Base-by-base conservation (phyloP, 2,888 invertebrate genomes). In the Stramonita haemastoma region DNA sequence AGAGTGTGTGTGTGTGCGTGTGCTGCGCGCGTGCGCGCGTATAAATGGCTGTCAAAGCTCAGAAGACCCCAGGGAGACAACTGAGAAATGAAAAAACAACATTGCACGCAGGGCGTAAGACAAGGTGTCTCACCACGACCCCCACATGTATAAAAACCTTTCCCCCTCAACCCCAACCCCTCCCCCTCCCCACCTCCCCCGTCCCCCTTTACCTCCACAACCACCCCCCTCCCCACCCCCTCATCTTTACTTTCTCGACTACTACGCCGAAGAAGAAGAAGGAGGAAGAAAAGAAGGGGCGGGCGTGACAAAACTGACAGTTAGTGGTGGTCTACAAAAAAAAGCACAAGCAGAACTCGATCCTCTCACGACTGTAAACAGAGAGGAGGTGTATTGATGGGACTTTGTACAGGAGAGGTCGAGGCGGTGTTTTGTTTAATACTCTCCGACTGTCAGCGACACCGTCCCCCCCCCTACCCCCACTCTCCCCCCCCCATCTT, bases 71-170 rank as follows among this genome's bases (percentile, higher is more conserved):
- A 0, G 57, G 46, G 85, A 85, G 85, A 85, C 57, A 32, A 57
- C 46, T 85, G 85, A 85, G 57, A 57, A 85, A 85, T 85, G 85
- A 57, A 85, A 85, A 85, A 57, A 85, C 26, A 57, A 85, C 85
- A 57, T 85, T n/a, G 19, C 85, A 57, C 57, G 57, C 57, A 29
- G 57, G 29, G 85, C 29, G 57, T n/a, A n/a, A 57, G 56, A 60
- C 85, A 57, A 29, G 85, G 57, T 11, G 15, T 17, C n/a, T 57
- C 19, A 15, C 15, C 29, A n/a, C 56, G 46, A 46, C 83, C 83
- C 36, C 19, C 34, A 34, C 79, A n/a, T 46, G 46, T 46, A 46
- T 46, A 46, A 46, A n/a, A 46, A 46, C 46, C 46, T 46, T 46
- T 2, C 46, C 46, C 8, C 46, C 46, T 46, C 46, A 46, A 5